Base-by-base conservation (phyloP, 2,888 invertebrate species). In the Galeruca laticollis region DNA sequence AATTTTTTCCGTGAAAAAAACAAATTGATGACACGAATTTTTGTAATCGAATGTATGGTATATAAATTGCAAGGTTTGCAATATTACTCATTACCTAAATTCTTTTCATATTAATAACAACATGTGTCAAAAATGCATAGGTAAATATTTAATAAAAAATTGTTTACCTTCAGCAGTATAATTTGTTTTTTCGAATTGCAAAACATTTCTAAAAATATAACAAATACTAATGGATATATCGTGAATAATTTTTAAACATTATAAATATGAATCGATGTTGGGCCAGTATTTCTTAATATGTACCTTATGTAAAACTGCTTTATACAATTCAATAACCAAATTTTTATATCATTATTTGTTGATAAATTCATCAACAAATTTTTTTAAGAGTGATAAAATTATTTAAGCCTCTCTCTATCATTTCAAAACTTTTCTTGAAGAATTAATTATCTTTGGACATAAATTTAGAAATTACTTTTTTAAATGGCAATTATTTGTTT, bases 71-170 rank as follows among this genome's bases (percentile, higher is more conserved):
- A 47, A 15, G 4, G 47, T 47, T 47, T 18, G 47, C 47, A 18
- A 47, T 13, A 26, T 13, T 52, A 52, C n/a, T 11, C 26, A 52
- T 52, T 52, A 52, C 52, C 52, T 52, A 52, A 20, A 52, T 52
- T 26, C 11, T n/a, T 52, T 52, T 26, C n/a, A 26, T 26, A 13
- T 2, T 52, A 52, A 52, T 52, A 52, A 52, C 26, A 26, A 26
- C 21, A 26, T 52, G 52, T 52, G 13, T 52, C 21, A 52, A 52
- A 52, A 13, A 26, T 52, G 52, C 52, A 52, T 21, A 21, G 49
- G n/a, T 52, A 21, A 52, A 52, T 52, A 52, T 26, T 52, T 52
- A 26, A 26, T 26, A 13, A 47, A 47, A 15, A 52, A 26, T 52
- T 52, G 52, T 52, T 52, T 26, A 26, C 11, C 10, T 52, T 21